Percentiles rank a stretch among this genome's conserved stretches.
phyloP scores from a whole-genome alignment of 2,113 vertebrate genomes.

The Micromys minutus region DNA sequence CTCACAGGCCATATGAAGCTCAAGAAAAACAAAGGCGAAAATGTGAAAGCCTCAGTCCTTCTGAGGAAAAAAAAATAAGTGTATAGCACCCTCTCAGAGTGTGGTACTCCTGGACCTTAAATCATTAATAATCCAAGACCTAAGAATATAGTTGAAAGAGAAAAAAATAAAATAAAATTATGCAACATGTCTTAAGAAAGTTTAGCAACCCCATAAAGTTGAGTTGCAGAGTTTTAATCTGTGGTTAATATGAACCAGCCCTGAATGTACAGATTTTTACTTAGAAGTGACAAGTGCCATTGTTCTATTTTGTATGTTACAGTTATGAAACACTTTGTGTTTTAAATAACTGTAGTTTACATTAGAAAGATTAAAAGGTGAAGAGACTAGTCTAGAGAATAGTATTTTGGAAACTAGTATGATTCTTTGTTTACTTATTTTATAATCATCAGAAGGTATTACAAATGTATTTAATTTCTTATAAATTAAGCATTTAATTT shows the following conservation, averaged over 20 bases:
- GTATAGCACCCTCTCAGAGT: too few relatives aligned
- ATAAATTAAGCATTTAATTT: constrained; percentile 40
- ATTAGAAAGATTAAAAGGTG: constrained; percentile 40
- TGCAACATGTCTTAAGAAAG: not conserved
- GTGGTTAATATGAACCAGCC: not conserved
- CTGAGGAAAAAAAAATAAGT: too few relatives aligned
- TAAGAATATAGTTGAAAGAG: too few relatives aligned
- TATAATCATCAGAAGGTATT: not conserved
- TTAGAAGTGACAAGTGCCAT: not conserved
- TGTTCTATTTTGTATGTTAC: constrained; percentile 21
- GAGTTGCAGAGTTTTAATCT: not conserved
- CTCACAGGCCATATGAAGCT: too few relatives aligned
- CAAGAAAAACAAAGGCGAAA: too few relatives aligned
- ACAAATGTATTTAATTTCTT: constrained; percentile 11
- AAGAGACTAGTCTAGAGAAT: not conserved
- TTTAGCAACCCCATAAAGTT: not conserved
- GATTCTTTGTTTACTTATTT: not conserved
- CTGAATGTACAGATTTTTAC: constrained; percentile 19
- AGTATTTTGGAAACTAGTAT: not conserved
- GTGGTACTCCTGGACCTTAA: too few relatives aligned
- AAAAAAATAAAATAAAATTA: too few relatives aligned
- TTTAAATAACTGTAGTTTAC: not conserved
- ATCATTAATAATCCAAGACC: too few relatives aligned
- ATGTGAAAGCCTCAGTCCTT: too few relatives aligned
- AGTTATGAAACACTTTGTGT: not conserved